These are phyloP conservation scores for Equus quagga DNA, from an alignment of 2,113 vertebrate species.

Conservation along the genomic window DNA sequence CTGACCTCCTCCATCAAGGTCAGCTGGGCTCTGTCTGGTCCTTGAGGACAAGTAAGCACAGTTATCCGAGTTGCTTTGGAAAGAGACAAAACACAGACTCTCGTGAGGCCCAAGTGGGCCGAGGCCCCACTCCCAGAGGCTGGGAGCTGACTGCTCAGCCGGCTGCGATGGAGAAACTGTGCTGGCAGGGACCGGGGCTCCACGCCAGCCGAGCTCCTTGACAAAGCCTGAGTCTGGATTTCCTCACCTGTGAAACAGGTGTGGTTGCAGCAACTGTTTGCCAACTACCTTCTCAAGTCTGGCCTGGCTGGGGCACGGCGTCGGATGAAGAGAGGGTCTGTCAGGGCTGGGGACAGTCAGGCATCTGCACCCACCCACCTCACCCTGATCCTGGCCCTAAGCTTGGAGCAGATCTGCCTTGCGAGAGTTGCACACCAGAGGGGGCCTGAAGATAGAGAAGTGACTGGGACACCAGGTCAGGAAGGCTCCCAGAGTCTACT, in stretches of 20 bases:
- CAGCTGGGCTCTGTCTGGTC: background rate
- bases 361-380: background rate
- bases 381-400: background rate
- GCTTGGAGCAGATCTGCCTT: background rate
- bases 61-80: too few species aligned
- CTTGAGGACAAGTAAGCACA: too few species aligned
- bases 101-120: too few species aligned
- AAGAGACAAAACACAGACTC: too few species aligned
- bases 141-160: background rate
- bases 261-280: rapidly evolving
- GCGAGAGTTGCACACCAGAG: background rate
- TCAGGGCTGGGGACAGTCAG: background rate
- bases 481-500: background rate
- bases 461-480: background rate
- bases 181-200: too few species aligned
- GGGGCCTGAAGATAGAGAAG: background rate
- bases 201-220: background rate
- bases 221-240: background rate
- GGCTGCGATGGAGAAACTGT: too few species aligned
- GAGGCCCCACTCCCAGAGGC: background rate
- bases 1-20: background rate
- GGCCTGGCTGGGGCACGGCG: too few species aligned
- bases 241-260: too few species aligned
- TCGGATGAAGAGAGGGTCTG: rapidly evolving
- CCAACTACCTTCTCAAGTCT: rapidly evolving